These are phyloP conservation scores for Helicoverpa assulta DNA, from an alignment of 2,888 invertebrate species.

Conservation along the genomic window DNA sequence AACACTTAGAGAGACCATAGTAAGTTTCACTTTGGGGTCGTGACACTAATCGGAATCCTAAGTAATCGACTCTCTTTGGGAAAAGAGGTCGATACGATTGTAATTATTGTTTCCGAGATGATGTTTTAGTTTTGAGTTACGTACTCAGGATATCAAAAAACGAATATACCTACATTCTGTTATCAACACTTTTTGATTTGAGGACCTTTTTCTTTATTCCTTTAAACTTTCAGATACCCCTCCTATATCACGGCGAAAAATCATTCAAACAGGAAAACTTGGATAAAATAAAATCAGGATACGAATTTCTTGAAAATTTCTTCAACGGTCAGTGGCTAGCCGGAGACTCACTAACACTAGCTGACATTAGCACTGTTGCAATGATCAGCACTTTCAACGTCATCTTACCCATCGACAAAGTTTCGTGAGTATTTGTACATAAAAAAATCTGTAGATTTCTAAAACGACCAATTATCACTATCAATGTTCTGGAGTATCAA, in stretches of 20 bases:
- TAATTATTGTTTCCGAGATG: too few relatives aligned
- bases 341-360: constrained; percentile 90
- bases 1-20: constrained; percentile 73
- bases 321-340: constrained; percentile 88
- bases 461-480: too few relatives aligned
- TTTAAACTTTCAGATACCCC: constrained; percentile 66
- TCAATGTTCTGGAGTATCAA: too few relatives aligned
- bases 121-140: too few relatives aligned
- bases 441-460: too few relatives aligned
- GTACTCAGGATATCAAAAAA: too few relatives aligned
- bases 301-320: constrained; percentile 85
- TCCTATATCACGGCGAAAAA: constrained; percentile 70
- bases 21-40: constrained; percentile 46
- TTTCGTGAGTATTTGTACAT: constrained; percentile 67
- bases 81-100: too few relatives aligned
- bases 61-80: too few relatives aligned
- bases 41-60: too few relatives aligned
- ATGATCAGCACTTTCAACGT: constrained; percentile 84
- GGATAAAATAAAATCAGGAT: constrained; percentile 69
- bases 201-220: too few relatives aligned
- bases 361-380: constrained; percentile 90
- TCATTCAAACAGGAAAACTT: constrained; percentile 66
- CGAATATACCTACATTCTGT: too few relatives aligned
- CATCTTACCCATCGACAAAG: constrained; percentile 71
- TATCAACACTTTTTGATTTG: too few relatives aligned